phyloP scores from a whole-genome alignment of 2,797 vertebrate species.

The Podarcis siculus region DNA sequence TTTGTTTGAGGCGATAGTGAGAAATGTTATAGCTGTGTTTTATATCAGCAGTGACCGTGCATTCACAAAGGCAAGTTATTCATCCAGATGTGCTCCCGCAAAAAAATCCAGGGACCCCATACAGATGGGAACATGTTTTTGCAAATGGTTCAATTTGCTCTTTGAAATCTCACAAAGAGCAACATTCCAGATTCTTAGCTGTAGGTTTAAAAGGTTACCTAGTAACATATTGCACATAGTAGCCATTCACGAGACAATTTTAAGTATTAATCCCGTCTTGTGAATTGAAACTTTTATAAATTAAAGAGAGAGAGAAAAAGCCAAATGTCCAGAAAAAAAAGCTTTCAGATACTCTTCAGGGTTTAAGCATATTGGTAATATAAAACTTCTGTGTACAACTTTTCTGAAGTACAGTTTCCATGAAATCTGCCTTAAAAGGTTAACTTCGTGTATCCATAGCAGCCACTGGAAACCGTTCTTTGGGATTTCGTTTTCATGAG shows the following conservation, averaged over 20 bases:
- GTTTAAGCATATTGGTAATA: slow-evolving; percentile 53
- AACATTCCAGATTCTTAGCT: slow-evolving; percentile 49
- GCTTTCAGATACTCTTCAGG: slow-evolving; percentile 51
- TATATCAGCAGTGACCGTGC: not conserved
- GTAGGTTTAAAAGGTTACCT: slow-evolving; percentile 44
- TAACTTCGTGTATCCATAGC: slow-evolving; percentile 63
- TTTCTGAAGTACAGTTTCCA: slow-evolving; percentile 64
- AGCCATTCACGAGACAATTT: slow-evolving; percentile 36
- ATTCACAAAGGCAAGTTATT: not conserved
- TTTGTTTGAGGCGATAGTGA: not conserved
- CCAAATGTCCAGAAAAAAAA: slow-evolving; percentile 51
- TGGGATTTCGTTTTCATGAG: slow-evolving; percentile 69
- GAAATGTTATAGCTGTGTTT: not conserved
- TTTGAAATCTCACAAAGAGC: not conserved
- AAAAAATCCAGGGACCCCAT: not conserved
- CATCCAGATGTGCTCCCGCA: not conserved
- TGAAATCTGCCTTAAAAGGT: slow-evolving; percentile 68
- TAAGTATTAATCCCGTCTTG: slow-evolving; percentile 5
- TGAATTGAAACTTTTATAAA: slow-evolving; percentile 9
- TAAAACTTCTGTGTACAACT: slow-evolving; percentile 39
- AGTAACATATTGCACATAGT: slow-evolving; percentile 32
- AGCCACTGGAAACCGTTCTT: slow-evolving; percentile 70
- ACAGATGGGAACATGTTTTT: not conserved
- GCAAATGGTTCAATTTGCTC: not conserved
- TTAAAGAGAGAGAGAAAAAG: slow-evolving; percentile 24